These are phyloP conservation scores for Mallotus villosus DNA, from an alignment of 2,797 vertebrate genomes.

Conservation along the genomic window DNA sequence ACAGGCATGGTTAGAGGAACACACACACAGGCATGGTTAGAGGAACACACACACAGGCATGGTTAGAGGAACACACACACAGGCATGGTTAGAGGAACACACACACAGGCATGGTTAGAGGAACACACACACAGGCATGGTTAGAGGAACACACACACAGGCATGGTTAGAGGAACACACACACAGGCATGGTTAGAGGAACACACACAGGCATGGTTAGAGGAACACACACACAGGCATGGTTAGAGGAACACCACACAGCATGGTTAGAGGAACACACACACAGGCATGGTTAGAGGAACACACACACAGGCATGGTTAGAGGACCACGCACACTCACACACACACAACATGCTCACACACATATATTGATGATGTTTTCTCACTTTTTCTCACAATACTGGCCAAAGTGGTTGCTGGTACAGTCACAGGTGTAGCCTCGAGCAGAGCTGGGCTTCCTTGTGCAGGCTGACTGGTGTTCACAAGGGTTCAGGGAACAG, in stretches of 20 bases:
- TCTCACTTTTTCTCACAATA: conserved; percentile 92
- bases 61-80: background rate
- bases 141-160: background rate
- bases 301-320: background rate
- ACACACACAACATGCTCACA: background rate
- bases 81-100: background rate
- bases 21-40: background rate
- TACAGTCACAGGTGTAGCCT: conserved; percentile 88
- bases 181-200: background rate
- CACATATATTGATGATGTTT: conserved; percentile 19
- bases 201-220: too few species aligned
- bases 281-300: background rate
- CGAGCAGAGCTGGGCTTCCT: conserved; percentile 75
- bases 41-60: background rate
- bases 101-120: too few species aligned
- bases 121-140: background rate
- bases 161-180: too few species aligned
- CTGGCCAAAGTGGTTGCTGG: conserved; percentile 83
- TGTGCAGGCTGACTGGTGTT: conserved; percentile 82
- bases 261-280: too few species aligned
- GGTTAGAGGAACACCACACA: background rate
- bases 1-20: background rate
- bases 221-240: background rate
- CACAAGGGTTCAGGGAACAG: conserved; percentile 89
- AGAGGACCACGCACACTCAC: background rate